Base-by-base conservation (phyloP, 2,797 vertebrate genomes). In the Hypotaenidia philippensis region DNA sequence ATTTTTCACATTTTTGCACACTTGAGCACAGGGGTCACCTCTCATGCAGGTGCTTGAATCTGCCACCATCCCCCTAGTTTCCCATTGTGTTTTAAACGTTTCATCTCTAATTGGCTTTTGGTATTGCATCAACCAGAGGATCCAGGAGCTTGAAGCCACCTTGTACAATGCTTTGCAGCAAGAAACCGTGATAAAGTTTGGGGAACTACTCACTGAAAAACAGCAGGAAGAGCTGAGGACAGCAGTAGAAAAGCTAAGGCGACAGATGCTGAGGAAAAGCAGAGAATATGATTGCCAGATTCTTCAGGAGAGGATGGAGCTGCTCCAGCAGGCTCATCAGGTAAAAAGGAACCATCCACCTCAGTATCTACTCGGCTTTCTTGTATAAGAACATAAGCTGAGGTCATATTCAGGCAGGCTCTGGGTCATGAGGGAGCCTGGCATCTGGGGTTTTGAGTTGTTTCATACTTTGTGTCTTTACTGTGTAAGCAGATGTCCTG, bases 231-330 rank as follows among this genome's bases (percentile, higher is more conserved):
- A 99, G 97, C 97, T 99, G 94, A 98, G 99, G 72, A 98, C 98
- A 13, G 98, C 99, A 4, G 99, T 99, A 76, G 99, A 99, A 97
- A 99, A 99, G 93, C 98, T 99, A 49, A 98, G 99, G 95, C 98
- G 99, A 86, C 99, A 99, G 98, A 99, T 99, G 99, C 97, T 99
- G 94, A 98, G 99, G 89, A 99, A 99, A 97, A 99, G 99, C 97
- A 98, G 99, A 87, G 99, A 99, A 84, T 99, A 99, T 6, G 99
- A 99, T 98, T 99, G 99, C 94, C 99, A 99, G 97, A 99, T 99
- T 93, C 98, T 99, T 75, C 99, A 99, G 97, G 99, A 99, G 97
- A 98, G 99, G 77, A 99, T 99, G 99, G 99, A 99, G 94, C 98
- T 99, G 92, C 98, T 99, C 61, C 99, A 99, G 97, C 99, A 99